Evolutionary conservation across 2,113 vertebrate species (phyloP).

Genomic region (Scomber scombrus): DNA sequence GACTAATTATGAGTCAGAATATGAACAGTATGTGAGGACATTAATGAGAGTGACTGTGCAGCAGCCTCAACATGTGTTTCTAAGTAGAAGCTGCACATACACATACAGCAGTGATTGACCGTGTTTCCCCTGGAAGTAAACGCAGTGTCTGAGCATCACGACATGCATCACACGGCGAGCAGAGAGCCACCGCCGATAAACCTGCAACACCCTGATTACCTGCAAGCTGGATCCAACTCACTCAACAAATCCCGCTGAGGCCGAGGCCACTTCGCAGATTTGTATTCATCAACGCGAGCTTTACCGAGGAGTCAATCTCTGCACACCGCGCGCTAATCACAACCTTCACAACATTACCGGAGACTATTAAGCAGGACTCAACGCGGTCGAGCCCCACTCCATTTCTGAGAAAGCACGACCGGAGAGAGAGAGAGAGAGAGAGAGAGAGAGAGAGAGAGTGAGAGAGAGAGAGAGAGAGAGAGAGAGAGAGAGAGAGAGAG

Average conservation of each 20-base stretch:
- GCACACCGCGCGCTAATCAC: slow-evolving; percentile 73
- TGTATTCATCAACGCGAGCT: slow-evolving; percentile 68
- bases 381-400: slow-evolving; percentile 44
- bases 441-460: too few relatives aligned
- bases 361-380: slow-evolving; percentile 70
- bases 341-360: slow-evolving; percentile 59
- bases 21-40: too few relatives aligned
- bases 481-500: too few relatives aligned
- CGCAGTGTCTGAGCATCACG: slow-evolving; percentile 12
- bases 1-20: too few relatives aligned
- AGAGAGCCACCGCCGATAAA: slow-evolving; percentile 50
- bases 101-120: slow-evolving; percentile 16
- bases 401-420: slow-evolving; percentile 45
- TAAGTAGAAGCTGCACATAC: neutral
- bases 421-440: too few relatives aligned
- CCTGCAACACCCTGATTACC: slow-evolving; percentile 64
- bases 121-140: slow-evolving; percentile 21
- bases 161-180: slow-evolving; percentile 38
- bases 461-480: too few relatives aligned
- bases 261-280: slow-evolving; percentile 51
- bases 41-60: neutral
- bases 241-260: slow-evolving; percentile 53
- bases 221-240: slow-evolving; percentile 44
- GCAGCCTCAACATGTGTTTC: neutral
- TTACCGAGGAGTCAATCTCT: slow-evolving; percentile 59